phyloP scores from a whole-genome alignment of 2,888 invertebrate genomes.

The Drosophila paucipuncta region DNA sequence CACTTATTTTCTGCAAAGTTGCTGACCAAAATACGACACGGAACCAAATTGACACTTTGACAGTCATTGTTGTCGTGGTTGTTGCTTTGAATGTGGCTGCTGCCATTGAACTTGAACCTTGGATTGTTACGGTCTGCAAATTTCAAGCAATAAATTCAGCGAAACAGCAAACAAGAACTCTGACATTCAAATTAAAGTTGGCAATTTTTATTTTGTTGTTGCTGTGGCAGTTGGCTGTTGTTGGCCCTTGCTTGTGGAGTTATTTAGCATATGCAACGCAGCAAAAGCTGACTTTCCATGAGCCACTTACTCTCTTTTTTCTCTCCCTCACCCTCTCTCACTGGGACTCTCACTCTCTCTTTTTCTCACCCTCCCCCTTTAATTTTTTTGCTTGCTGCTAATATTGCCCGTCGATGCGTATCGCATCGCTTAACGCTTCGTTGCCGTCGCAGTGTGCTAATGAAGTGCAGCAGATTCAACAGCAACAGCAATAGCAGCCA shows the following conservation, averaged over 20 bases:
- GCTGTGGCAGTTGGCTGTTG: conserved; percentile 19
- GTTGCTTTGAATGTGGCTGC: conserved; percentile 18
- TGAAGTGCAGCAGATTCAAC: conserved; percentile 68
- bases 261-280: conserved; percentile 50
- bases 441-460: conserved; percentile 67
- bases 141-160: conserved; percentile 65
- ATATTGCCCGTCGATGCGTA: conserved; percentile 66
- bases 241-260: conserved; percentile 17
- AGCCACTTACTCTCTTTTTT: conserved; percentile 8
- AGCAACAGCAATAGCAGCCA: conserved; percentile 24
- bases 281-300: conserved; percentile 28
- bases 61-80: conserved; percentile 8
- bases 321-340: conserved; percentile 6
- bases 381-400: conserved; percentile 6
- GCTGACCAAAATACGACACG: conserved; percentile 18
- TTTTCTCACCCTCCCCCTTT: conserved; percentile 17
- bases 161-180: conserved; percentile 37
- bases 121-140: conserved; percentile 53
- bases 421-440: conserved; percentile 71
- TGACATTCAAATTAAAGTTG: conserved; percentile 74
- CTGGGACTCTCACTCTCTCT: neutral
- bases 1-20: conserved; percentile 16
- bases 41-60: conserved; percentile 5
- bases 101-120: conserved; percentile 83
- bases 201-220: conserved; percentile 35